Evolutionary conservation across 2,888 invertebrate species (phyloP).

Genomic region (Mesorhabditis belari): DNA sequence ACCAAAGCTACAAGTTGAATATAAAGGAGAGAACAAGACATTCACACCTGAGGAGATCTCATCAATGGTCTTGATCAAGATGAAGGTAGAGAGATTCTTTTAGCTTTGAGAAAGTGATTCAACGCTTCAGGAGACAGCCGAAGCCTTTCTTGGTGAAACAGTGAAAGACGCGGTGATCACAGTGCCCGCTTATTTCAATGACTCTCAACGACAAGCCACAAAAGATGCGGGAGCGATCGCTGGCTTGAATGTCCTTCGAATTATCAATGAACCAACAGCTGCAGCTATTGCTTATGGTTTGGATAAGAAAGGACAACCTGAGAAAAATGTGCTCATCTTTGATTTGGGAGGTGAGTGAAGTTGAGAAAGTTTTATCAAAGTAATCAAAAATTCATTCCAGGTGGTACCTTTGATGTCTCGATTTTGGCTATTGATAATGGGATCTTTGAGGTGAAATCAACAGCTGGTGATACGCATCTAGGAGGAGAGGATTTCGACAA

Average conservation of each 20-base stretch:
- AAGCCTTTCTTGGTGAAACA: constrained; percentile 49
- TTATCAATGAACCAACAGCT: constrained; percentile 58
- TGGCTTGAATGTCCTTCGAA: constrained; percentile 57
- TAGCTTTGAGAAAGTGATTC: neutral
- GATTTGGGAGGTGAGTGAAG: constrained; percentile 54
- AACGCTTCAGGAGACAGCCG: constrained; percentile 67
- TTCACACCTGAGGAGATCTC: constrained; percentile 52
- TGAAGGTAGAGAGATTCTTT: constrained; percentile 26
- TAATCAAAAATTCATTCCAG: neutral
- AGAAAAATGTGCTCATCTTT: constrained; percentile 43
- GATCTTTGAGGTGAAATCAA: constrained; percentile 34
- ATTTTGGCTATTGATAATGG: constrained; percentile 34
- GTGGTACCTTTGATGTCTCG: constrained; percentile 59
- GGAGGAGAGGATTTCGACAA: constrained; percentile 33
- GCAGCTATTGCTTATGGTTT: constrained; percentile 77
- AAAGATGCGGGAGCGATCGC: constrained; percentile 57
- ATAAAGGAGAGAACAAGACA: constrained; percentile 77
- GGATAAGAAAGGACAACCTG: constrained; percentile 41
- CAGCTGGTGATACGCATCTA: constrained; percentile 70
- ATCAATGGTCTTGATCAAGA: constrained; percentile 48
- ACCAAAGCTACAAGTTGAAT: constrained; percentile 63
- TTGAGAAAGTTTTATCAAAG: neutral
- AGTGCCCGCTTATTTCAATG: constrained; percentile 75
- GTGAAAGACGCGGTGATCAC: constrained; percentile 72
- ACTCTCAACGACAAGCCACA: constrained; percentile 65